Conservation (phyloP, 1,140 invertebrate species). For the Nautilus pompilius region DNA sequence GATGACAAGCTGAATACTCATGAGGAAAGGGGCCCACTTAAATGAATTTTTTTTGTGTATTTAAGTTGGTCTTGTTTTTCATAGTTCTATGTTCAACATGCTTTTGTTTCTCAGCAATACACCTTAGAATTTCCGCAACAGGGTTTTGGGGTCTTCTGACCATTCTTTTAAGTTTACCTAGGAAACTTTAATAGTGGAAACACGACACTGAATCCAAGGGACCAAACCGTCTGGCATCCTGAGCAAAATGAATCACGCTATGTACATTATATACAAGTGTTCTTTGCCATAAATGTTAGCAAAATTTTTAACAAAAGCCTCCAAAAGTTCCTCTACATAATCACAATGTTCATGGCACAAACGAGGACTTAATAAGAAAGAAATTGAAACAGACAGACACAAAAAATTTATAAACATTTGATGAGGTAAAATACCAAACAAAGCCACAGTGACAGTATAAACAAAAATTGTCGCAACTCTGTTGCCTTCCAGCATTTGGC, state of each 20-base stretch:
- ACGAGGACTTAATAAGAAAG: constrained; percentile 28
- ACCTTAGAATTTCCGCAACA: constrained; percentile 35
- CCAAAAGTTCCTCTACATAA: constrained; percentile 36
- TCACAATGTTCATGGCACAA: constrained; percentile 15
- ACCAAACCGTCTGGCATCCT: constrained; percentile 52
- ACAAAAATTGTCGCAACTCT: constrained; percentile 57
- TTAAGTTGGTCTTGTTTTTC: neutral
- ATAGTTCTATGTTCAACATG: too few relatives aligned
- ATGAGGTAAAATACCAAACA: constrained; percentile 37
- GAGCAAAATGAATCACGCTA: constrained; percentile 49
- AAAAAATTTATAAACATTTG: constrained; percentile 55
- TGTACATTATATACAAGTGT: constrained; percentile 52
- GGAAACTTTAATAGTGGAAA: constrained; percentile 58
- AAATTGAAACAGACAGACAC: constrained; percentile 43
- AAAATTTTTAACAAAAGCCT: constrained; percentile 38
- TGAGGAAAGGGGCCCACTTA: constrained; percentile 7
- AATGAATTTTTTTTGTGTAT: constrained; percentile 7
- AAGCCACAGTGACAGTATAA: constrained; percentile 52
- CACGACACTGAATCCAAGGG: constrained; percentile 49
- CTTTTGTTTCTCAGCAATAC: constrained; percentile 31
- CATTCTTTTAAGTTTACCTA: constrained; percentile 49
- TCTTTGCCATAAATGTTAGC: constrained; percentile 36
- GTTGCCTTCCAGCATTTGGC: constrained; percentile 56
- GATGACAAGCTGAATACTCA: neutral
- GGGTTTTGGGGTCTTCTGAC: constrained; percentile 27